These are phyloP conservation scores for Oncorhynchus masou DNA, from an alignment of 2,113 vertebrate genomes.

Conservation along the genomic window DNA sequence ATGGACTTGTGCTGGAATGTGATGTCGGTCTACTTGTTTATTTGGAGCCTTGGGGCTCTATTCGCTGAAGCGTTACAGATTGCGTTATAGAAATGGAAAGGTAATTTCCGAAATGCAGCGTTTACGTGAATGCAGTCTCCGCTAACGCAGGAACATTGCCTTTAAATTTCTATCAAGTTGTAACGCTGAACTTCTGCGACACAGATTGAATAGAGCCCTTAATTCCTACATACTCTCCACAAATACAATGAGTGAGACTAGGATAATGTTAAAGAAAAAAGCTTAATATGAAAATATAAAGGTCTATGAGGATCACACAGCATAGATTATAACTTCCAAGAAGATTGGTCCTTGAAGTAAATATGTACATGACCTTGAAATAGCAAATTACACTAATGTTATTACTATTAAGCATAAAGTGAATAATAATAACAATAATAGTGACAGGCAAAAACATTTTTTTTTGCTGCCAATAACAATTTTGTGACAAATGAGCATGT, in stretches of 20 bases:
- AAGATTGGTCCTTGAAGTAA: conserved; percentile 81
- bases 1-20: conserved; percentile 72
- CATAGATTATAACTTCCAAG: conserved; percentile 81
- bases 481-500: conserved; percentile 47
- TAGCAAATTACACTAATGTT: conserved; percentile 47
- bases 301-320: conserved; percentile 92
- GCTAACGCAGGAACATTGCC: too few species aligned
- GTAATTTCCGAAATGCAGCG: too few species aligned
- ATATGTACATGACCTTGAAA: conserved; percentile 75
- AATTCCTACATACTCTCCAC: conserved; percentile 79
- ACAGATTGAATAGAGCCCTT: too few species aligned
- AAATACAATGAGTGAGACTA: conserved; percentile 82
- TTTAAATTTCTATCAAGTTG: too few species aligned
- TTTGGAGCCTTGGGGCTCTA: conserved; percentile 54
- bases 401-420: conserved; percentile 43
- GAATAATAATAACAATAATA: conserved; percentile 22
- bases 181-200: too few species aligned
- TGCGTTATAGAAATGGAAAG: conserved; percentile 63
- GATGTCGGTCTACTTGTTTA: conserved; percentile 72
- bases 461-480: conserved; percentile 72
- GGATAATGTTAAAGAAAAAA: conserved; percentile 84
- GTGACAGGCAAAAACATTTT: conserved; percentile 56
- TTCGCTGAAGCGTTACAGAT: too few species aligned
- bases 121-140: too few species aligned
- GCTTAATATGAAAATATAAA: conserved; percentile 95